Percentiles rank a stretch among this genome's conserved stretches.
Conservation (phyloP, 1,140 invertebrate genomes). For the Ridgeia piscesae region DNA sequence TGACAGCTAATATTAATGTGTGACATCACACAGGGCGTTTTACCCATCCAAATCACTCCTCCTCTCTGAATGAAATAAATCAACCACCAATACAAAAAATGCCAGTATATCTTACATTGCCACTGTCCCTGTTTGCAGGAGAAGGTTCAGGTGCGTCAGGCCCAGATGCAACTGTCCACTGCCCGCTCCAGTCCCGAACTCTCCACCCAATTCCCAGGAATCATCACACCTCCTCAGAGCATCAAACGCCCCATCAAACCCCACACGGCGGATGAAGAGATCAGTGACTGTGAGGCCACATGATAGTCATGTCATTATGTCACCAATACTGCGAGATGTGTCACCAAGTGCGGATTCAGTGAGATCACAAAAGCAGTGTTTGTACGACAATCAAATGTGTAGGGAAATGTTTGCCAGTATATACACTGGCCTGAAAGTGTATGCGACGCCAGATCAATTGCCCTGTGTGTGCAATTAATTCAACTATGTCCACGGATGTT, state of each 20-base stretch:
- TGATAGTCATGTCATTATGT: background rate
- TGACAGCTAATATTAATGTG: too few relatives aligned
- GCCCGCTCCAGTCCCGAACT: constrained; percentile 31
- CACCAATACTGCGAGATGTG: background rate
- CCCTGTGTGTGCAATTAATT: background rate
- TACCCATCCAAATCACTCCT: too few relatives aligned
- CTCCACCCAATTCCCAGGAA: background rate
- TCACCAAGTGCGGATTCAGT: background rate
- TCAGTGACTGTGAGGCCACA: background rate
- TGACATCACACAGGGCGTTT: too few relatives aligned
- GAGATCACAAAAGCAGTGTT: background rate
- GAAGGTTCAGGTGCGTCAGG: constrained; percentile 18
- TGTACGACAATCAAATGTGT: background rate
- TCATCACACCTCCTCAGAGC: constrained; percentile 30
- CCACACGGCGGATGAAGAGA: background rate
- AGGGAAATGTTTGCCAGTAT: background rate
- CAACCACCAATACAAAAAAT: too few relatives aligned
- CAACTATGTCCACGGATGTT: too few relatives aligned
- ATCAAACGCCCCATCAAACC: constrained; percentile 15
- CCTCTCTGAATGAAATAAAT: too few relatives aligned
- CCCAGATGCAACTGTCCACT: constrained; percentile 14
- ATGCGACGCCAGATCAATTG: background rate
- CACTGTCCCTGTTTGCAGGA: constrained; percentile 27
- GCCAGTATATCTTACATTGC: background rate
- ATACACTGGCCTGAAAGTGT: background rate